These are phyloP conservation scores for Syrista parreyssii DNA, from an alignment of 2,888 invertebrate species.

Conservation along the genomic window DNA sequence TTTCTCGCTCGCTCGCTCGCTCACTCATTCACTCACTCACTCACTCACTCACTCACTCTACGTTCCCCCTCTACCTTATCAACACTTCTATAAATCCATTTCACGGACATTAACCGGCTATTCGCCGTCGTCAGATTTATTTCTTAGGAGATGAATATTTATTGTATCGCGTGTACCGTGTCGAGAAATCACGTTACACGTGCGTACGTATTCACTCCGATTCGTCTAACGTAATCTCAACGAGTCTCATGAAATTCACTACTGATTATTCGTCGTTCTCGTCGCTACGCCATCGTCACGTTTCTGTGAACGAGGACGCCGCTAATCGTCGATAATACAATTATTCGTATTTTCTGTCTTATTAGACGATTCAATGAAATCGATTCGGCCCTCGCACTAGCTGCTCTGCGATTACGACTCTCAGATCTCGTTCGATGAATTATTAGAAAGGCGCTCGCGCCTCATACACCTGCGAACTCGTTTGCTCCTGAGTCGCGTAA, in stretches of 20 bases:
- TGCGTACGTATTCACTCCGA: neutral
- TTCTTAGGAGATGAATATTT: neutral
- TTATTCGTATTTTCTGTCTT: neutral
- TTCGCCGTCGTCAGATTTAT: neutral
- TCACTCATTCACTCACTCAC: too few species aligned
- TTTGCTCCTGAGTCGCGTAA: neutral
- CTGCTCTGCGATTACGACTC: neutral
- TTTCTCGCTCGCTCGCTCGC: neutral
- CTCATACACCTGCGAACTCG: neutral
- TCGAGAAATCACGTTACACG: too few species aligned
- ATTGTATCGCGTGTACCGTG: neutral
- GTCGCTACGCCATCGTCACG: neutral
- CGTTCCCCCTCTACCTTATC: neutral
- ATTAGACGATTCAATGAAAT: neutral
- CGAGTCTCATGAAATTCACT: neutral
- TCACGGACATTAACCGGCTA: neutral
- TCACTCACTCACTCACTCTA: neutral
- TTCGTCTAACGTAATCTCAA: neutral
- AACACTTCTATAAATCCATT: neutral
- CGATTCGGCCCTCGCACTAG: neutral
- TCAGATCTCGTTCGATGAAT: neutral
- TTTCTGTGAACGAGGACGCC: neutral
- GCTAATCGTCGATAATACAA: neutral
- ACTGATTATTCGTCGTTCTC: neutral
- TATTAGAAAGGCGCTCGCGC: conserved; percentile 2